Evolutionary conservation across 2,797 vertebrate species (phyloP).

Genomic region (Cyprinella venusta): DNA sequence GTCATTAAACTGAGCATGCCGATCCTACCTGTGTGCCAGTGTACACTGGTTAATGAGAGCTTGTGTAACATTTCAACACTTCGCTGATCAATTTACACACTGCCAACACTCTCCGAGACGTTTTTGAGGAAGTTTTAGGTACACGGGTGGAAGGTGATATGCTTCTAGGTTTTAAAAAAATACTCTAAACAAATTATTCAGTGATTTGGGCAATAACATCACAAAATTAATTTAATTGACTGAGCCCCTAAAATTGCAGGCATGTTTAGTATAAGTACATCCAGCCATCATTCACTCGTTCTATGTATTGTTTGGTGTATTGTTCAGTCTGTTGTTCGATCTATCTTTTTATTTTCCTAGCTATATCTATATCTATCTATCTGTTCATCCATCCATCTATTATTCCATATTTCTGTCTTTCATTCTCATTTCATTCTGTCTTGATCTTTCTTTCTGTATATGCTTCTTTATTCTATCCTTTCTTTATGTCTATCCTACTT

Average conservation of each 20-base stretch:
- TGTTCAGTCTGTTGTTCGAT: background rate
- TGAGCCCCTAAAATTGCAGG: background rate
- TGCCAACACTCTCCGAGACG: constrained; percentile 2
- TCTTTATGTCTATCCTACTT: background rate
- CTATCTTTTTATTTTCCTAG: no score
- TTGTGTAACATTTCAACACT: constrained; percentile 15
- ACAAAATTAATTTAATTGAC: background rate
- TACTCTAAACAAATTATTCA: background rate
- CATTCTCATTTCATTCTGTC: no score
- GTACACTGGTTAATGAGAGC: constrained; percentile 25
- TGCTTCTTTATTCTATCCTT: no score
- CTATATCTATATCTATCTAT: background rate
- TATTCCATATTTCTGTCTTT: no score
- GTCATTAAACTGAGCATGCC: constrained; percentile 19
- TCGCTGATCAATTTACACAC: constrained; percentile 5
- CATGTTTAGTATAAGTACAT: background rate
- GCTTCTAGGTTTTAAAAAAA: background rate
- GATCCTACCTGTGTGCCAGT: background rate
- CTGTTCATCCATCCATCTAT: background rate
- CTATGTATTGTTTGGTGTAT: background rate
- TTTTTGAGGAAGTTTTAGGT: constrained; percentile 10
- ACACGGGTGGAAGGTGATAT: background rate
- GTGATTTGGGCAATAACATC: background rate
- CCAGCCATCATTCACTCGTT: background rate
- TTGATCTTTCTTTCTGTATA: no score